Evolutionary conservation across 2,888 invertebrate genomes (phyloP).

Genomic region (Timandra comae): DNA sequence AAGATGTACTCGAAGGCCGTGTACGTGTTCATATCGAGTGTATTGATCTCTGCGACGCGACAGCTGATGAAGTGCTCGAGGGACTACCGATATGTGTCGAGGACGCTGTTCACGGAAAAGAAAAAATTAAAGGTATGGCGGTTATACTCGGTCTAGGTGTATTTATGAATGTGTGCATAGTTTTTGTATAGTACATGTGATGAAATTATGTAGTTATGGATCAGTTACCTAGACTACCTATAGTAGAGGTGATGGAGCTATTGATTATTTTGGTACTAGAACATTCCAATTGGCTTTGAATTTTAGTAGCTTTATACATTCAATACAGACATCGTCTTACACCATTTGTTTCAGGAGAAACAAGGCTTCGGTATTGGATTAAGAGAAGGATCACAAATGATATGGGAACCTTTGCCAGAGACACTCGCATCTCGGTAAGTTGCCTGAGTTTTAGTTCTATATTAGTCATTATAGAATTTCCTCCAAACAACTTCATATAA

Average conservation of each 20-base stretch:
- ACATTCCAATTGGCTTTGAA: too few relatives aligned
- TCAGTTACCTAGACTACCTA: too few relatives aligned
- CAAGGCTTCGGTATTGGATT: conserved; percentile 82
- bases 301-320: too few relatives aligned
- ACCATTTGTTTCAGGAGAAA: conserved; percentile 78
- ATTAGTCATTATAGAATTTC: conserved; percentile 5
- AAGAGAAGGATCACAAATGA: conserved; percentile 79
- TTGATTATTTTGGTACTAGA: too few relatives aligned
- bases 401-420: conserved; percentile 75
- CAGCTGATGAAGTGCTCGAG: conserved; percentile 91
- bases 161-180: too few relatives aligned
- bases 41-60: conserved; percentile 87
- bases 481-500: background rate
- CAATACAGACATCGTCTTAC: too few relatives aligned
- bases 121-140: conserved; percentile 89
- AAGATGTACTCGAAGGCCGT: conserved; percentile 61
- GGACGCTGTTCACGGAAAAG: conserved; percentile 92
- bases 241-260: too few relatives aligned
- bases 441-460: too few relatives aligned
- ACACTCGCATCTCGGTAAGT: conserved; percentile 53
- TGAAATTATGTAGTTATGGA: too few relatives aligned
- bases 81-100: conserved; percentile 96
- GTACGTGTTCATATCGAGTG: conserved; percentile 85
- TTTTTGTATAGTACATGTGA: too few relatives aligned
- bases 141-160: too few relatives aligned